A percentile compares a stretch with the other conserved stretches of the same genome.
phyloP scores from a whole-genome alignment of 2,888 invertebrate genomes.

The Eristalinus aeneus region DNA sequence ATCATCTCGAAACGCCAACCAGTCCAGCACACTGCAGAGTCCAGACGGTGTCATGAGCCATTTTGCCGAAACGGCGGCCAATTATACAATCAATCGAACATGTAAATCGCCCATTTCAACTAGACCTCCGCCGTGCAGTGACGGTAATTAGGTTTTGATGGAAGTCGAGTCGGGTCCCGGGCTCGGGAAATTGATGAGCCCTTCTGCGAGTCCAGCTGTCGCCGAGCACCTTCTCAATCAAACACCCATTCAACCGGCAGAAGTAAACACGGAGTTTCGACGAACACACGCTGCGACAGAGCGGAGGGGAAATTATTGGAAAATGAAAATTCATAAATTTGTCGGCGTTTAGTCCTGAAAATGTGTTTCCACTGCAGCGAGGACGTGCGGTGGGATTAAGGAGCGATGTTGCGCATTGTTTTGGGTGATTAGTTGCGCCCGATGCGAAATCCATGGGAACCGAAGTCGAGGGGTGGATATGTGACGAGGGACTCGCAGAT shows the following conservation, averaged over 20 bases:
- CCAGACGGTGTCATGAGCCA: not conserved
- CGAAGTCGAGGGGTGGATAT: not conserved
- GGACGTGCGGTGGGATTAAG: not conserved
- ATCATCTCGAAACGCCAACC: conserved; percentile 47
- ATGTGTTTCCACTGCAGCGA: not conserved
- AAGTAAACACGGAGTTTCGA: conserved; percentile 43
- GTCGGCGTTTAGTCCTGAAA: not conserved
- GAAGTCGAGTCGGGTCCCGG: conserved; percentile 33
- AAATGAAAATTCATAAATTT: conserved; percentile 24
- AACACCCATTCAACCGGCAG: conserved; percentile 63
- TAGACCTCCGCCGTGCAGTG: conserved; percentile 11
- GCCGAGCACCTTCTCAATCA: conserved; percentile 65
- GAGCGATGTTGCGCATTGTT: not conserved
- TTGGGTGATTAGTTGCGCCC: not conserved
- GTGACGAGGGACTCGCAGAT: not conserved
- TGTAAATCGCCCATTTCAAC: conserved; percentile 57
- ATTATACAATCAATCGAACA: conserved; percentile 68
- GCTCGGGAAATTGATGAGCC: conserved; percentile 1
- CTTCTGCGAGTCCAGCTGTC: conserved; percentile 46
- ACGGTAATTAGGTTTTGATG: conserved; percentile 63
- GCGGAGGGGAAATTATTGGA: conserved; percentile 20
- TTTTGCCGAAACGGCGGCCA: conserved; percentile 40
- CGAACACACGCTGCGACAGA: not conserved
- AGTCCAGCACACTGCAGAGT: not conserved
- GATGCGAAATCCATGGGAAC: not conserved